These are phyloP conservation scores for Salvator merianae DNA, from an alignment of 2,113 vertebrate genomes.

Conservation along the genomic window DNA sequence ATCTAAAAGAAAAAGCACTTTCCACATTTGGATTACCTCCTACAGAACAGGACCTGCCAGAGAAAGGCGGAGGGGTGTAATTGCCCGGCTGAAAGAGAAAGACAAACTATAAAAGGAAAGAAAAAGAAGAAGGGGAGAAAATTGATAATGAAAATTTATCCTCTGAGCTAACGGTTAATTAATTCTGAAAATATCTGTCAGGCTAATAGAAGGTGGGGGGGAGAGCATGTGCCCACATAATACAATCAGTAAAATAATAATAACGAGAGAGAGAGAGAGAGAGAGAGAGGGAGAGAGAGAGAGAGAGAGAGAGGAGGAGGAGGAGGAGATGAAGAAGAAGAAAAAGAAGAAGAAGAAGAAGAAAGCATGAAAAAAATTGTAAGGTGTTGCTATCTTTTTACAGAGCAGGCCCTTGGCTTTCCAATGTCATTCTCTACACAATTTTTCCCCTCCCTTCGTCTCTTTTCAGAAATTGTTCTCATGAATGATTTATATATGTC, in stretches of 20 bases:
- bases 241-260: conserved; percentile 84
- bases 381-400: conserved; percentile 83
- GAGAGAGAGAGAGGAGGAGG: no score
- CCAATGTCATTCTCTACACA: conserved; percentile 89
- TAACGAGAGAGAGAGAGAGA: conserved; percentile 74
- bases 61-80: conserved; percentile 80
- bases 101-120: conserved; percentile 76
- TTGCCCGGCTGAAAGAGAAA: conserved; percentile 79
- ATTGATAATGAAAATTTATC: conserved; percentile 85
- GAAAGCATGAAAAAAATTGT: conserved; percentile 64
- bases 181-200: conserved; percentile 88
- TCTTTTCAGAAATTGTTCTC: conserved; percentile 96
- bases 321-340: conserved; percentile 68
- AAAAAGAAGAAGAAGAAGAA: conserved; percentile 70
- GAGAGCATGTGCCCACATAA: conserved; percentile 62
- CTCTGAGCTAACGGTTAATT: conserved; percentile 87
- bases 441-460: conserved; percentile 84
- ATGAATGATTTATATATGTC: conserved; percentile 99
- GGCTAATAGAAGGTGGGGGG: conserved; percentile 68
- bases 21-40: conserved; percentile 83
- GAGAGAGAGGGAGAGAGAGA: conserved; percentile 66
- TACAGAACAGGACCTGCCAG: conserved; percentile 76
- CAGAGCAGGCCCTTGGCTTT: conserved; percentile 84
- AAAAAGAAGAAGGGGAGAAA: conserved; percentile 63
- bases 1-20: conserved; percentile 77